phyloP scores from a whole-genome alignment of 2,113 vertebrate genomes.

The Phalacrocorax pelagicus region DNA sequence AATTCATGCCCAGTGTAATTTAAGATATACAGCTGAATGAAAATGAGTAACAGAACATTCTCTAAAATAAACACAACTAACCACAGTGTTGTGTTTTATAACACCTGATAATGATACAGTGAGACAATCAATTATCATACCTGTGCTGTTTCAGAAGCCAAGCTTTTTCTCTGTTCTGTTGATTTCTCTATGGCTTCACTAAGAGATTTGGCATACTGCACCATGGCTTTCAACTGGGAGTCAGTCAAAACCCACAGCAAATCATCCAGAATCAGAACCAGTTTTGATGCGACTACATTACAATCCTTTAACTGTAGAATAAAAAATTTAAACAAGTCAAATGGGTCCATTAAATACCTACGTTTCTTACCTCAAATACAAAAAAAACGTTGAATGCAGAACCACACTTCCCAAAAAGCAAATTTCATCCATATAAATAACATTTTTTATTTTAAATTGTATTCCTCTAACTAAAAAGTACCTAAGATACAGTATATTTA shows the following conservation, averaged over 20 bases:
- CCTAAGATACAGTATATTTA: not conserved
- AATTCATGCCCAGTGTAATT: not conserved
- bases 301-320: constrained; percentile 90
- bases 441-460: not conserved
- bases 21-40: not conserved
- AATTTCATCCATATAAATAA: not conserved
- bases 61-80: not conserved
- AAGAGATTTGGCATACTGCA: constrained; percentile 97
- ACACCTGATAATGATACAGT: not conserved
- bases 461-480: not conserved
- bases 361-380: not conserved
- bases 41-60: not conserved
- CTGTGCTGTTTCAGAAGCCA: constrained; percentile 89
- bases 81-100: not conserved
- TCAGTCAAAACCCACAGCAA: constrained; percentile 98
- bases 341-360: not conserved
- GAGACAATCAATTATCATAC: constrained; percentile 59
- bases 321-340: not conserved
- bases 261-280: constrained; percentile 94
- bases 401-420: not conserved
- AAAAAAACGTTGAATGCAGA: not conserved
- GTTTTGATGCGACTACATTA: constrained; percentile 94
- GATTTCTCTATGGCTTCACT: constrained; percentile 98
- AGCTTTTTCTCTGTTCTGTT: constrained; percentile 94
- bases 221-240: constrained; percentile 98